Percentiles rank a stretch among this genome's conserved stretches.
phyloP scores from a whole-genome alignment of 2,888 invertebrate species.

The Folsomia candida region DNA sequence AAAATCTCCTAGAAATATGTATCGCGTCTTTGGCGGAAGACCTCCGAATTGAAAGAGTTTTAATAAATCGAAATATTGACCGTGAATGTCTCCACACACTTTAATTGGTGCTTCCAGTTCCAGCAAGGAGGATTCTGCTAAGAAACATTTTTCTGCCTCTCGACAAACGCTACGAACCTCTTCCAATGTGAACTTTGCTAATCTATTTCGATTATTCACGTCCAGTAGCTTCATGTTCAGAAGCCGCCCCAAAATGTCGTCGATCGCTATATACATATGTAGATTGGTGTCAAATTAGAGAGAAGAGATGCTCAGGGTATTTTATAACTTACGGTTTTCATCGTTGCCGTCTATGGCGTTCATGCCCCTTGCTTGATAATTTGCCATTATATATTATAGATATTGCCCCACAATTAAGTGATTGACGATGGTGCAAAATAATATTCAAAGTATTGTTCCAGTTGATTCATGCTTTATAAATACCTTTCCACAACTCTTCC shows the following conservation, averaged over 20 bases:
- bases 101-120: constrained; percentile 58
- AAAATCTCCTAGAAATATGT: constrained; percentile 21
- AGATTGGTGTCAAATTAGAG: too few relatives aligned
- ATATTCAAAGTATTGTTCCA: too few relatives aligned
- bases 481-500: too few relatives aligned
- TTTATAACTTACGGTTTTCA: too few relatives aligned
- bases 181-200: neutral
- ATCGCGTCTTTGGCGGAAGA: constrained; percentile 59
- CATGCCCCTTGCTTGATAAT: too few relatives aligned
- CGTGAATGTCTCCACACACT: constrained; percentile 60
- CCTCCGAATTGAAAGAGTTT: constrained; percentile 58
- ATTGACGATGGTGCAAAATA: too few relatives aligned
- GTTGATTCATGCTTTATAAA: too few relatives aligned
- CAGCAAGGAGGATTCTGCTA: constrained; percentile 58
- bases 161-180: constrained; percentile 13
- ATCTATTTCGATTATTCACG: neutral
- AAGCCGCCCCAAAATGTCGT: neutral
- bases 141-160: constrained; percentile 48
- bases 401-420: too few relatives aligned
- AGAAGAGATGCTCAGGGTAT: too few relatives aligned
- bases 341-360: too few relatives aligned
- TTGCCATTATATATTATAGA: too few relatives aligned
- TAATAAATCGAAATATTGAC: constrained; percentile 59
- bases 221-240: neutral
- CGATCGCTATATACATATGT: too few relatives aligned